Base-by-base conservation (phyloP, 2,888 invertebrate species). In the Euphydryas editha region DNA sequence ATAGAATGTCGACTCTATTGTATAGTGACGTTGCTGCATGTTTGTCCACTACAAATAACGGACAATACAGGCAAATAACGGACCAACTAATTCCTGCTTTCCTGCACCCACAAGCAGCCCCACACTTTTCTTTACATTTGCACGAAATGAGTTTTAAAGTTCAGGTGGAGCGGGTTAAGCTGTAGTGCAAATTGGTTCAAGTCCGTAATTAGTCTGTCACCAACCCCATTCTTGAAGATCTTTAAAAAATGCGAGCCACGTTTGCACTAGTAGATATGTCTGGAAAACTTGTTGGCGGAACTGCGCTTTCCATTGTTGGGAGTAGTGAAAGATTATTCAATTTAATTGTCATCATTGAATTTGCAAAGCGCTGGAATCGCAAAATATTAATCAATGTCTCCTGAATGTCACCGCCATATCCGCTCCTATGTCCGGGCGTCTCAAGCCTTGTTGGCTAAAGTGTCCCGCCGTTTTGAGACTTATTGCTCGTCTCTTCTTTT, bases 61-160 rank as follows among this genome's bases (percentile, higher is more conserved):
- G n/a, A n/a, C 49, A 20, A 18, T 49, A 18, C 49, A 20, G 13
- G 49, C 42, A 42, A 11, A 42, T 42, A 42, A 42, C 42, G 13
- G 42, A 42, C 11, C 42, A 42, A 42, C 42, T 42, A n/a, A 42
- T 42, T 42, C 42, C 42, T n/a, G 11, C 42, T 42, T 42, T 42
- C n/a, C 42, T 42, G 42, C 42, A 42, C 42, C 42, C 42, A 42
- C 42, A 42, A n/a, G 42, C 42, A n/a, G 42, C 42, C 42, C n/a
- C 42, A 42, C 42, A 42, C 13, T 42, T 42, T 42, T 13, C 42
- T 42, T 42, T 42, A 42, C 42, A 42, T n/a, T 42, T 42, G n/a
- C 42, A 42, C 15, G 42, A 42, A 42, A 42, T 42, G 11, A 42
- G 42, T n/a, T 42, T 42, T 42, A 42, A 42, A 42, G 42, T 42